A percentile compares a stretch with the other conserved stretches of the same genome.
These are phyloP conservation scores for Sturnira hondurensis DNA, from an alignment of 2,113 vertebrate species.

Conservation along the genomic window DNA sequence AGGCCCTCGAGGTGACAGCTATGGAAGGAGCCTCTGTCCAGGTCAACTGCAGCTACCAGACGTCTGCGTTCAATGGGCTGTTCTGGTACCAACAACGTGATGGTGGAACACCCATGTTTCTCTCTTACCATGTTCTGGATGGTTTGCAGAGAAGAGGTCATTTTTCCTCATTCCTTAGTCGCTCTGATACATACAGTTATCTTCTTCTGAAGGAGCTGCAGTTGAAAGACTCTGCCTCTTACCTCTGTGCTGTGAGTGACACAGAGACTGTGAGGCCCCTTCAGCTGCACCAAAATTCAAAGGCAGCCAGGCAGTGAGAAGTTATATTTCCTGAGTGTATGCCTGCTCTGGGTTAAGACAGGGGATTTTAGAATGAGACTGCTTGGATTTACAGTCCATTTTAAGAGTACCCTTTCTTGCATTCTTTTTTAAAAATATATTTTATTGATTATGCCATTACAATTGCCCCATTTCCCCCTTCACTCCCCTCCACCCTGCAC, in stretches of 20 bases:
- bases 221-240: constrained; percentile 36
- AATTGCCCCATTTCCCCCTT: too few species aligned
- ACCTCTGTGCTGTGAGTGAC: constrained; percentile 55
- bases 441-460: too few species aligned
- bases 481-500: too few species aligned
- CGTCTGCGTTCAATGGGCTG: not conserved
- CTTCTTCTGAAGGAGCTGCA: constrained; percentile 21
- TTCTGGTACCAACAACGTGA: constrained; percentile 13
- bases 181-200: not conserved
- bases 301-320: not conserved
- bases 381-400: not conserved
- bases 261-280: not conserved
- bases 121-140: constrained; percentile 3
- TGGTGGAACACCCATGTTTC: not conserved
- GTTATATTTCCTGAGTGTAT: not conserved
- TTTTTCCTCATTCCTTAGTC: constrained; percentile 17
- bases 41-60: not conserved
- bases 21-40: not conserved
- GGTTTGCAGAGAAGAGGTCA: not conserved
- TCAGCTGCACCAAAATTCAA: not conserved
- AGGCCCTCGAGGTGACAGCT: not conserved
- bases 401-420: not conserved
- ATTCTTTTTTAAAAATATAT: too few species aligned
- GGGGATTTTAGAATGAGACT: not conserved
- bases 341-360: not conserved